Evolutionary conservation across 1,140 invertebrate species (phyloP).

Genomic region (Streblospio benedicti): DNA sequence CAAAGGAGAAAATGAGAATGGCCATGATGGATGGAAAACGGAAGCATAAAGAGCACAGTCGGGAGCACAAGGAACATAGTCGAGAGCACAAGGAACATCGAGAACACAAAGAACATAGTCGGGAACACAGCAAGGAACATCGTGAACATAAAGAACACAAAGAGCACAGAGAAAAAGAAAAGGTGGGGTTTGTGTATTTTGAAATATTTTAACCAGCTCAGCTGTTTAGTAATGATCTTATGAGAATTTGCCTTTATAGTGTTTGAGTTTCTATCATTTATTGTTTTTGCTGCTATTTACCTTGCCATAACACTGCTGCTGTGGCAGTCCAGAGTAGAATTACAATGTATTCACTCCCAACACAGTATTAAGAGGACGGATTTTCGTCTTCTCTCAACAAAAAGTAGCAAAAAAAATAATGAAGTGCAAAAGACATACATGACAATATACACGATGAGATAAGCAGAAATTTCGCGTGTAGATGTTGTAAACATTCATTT

Average conservation of each 20-base stretch:
- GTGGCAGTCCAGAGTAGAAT: neutral
- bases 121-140: constrained; percentile 11
- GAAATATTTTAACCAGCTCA: neutral
- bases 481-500: neutral
- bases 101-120: neutral
- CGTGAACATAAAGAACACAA: constrained; percentile 4
- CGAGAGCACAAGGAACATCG: constrained; percentile 19
- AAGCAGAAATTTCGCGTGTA: neutral
- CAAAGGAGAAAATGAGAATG: constrained; percentile 16
- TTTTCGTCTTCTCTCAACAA: too few species aligned
- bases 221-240: neutral
- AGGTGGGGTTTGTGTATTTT: neutral
- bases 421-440: too few species aligned
- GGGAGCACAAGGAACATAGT: constrained; percentile 11
- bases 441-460: too few species aligned
- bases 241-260: neutral
- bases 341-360: neutral
- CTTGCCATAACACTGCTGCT: neutral
- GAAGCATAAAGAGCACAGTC: constrained; percentile 50
- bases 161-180: neutral
- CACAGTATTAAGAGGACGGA: neutral
- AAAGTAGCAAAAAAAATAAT: too few species aligned
- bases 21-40: constrained; percentile 20
- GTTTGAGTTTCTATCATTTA: neutral
- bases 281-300: neutral